Base-by-base conservation (phyloP, 2,113 vertebrate genomes). In the Ovibos moschatus region DNA sequence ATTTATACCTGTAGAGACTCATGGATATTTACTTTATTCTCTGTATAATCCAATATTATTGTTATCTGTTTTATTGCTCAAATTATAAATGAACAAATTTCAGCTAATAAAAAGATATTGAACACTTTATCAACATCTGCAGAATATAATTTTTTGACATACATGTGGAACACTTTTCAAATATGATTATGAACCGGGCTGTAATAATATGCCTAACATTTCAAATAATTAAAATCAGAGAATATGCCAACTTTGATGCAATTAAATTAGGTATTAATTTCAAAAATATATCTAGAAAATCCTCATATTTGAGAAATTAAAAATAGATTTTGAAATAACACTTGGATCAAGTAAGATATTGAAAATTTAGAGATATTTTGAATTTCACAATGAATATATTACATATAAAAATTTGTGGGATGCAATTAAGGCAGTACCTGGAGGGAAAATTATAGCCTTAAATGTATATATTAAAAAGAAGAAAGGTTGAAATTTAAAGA, bases 241-340 rank as follows among this genome's bases (percentile, higher is more conserved):
- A 81, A 21, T 71, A 55, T 83, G 79, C 50, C 33, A 92, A 92
- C 6, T 30, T 92, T 8, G 14, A 76, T 47, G 11, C 50, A 87
- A 87, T 81, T 92, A 81, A 51, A 78, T 87, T 78, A 93, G 85
- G 60, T 51, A 74, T 60, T 5, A 83, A 45, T 93, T 93, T 85
- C n/a, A 89, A 89, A 92, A 79, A 55, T 85, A 64, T 91, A 67
- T 57, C 47, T 45, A 91, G 36, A 89, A 93, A 89, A 50, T 64
- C 7, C 6, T 33, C 45, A 50, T 36, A 36, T 64, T 89, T 85
- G 11, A 53, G 30, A 36, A 47, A 93, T 76, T 76, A 81, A 89
- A 89, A 89, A 83, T 45, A 83, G 21, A 84, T 89, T 93, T 88
- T 89, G 23, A 84, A 93, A 96, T 89, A 93, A 93, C 40, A 40